Percentiles rank a stretch among this genome's conserved stretches.
Conservation (phyloP, 2,888 invertebrate genomes). For the Heterodera filipjevi region DNA sequence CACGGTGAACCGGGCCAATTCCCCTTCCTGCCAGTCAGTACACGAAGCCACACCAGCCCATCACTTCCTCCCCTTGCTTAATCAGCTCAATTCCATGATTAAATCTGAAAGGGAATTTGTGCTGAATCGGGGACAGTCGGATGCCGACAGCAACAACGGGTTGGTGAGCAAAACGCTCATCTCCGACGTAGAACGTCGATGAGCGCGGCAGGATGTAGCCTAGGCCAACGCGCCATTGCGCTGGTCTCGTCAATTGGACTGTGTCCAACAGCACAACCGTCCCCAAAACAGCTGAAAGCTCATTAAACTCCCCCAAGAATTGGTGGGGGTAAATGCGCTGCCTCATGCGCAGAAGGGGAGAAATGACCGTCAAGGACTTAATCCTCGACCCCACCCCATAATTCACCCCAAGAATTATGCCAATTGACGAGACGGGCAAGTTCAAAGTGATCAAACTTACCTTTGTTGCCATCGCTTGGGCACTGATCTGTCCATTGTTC, state of each 20-base stretch:
- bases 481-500: neutral
- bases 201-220: neutral
- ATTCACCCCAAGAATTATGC: neutral
- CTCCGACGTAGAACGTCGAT: neutral
- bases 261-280: neutral
- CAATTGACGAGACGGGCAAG: neutral
- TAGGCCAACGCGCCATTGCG: neutral
- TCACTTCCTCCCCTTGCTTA: conserved; percentile 3
- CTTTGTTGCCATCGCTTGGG: neutral
- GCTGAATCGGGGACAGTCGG: neutral
- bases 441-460: neutral
- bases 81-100: neutral
- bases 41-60: neutral
- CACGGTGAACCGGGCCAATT: conserved; percentile 10
- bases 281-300: neutral
- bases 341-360: neutral
- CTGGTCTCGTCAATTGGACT: neutral
- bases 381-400: neutral
- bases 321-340: neutral
- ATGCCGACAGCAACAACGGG: neutral
- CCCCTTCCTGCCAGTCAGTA: neutral
- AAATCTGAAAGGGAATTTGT: neutral
- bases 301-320: neutral
- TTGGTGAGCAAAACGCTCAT: neutral
- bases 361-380: neutral